These are phyloP conservation scores for Cisticola juncidis DNA, from an alignment of 2,113 vertebrate species.

Conservation along the genomic window DNA sequence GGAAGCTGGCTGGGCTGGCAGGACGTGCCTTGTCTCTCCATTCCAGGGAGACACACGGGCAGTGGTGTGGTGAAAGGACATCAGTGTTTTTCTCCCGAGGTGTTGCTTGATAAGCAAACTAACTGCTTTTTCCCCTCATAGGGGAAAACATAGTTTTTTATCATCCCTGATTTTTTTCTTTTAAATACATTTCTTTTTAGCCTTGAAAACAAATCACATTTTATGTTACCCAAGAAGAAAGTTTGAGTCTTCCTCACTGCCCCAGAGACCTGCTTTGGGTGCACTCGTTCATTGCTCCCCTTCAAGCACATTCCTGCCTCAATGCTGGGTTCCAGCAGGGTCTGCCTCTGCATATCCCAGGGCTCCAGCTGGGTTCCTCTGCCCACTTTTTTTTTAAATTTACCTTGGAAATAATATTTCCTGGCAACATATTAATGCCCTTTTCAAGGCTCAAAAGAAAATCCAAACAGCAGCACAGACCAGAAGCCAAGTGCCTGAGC, in stretches of 20 bases:
- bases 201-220: background rate
- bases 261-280: background rate
- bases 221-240: background rate
- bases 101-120: background rate
- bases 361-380: background rate
- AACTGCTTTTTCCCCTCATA: background rate
- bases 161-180: background rate
- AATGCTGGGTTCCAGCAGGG: rapidly evolving
- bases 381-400: background rate
- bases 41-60: background rate
- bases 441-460: slow-evolving; percentile 46
- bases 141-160: background rate
- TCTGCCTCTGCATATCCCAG: background rate
- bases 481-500: background rate
- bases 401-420: slow-evolving; percentile 59
- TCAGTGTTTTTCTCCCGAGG: background rate
- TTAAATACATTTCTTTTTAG: background rate
- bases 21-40: background rate
- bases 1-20: background rate
- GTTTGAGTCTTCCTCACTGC: background rate
- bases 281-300: background rate
- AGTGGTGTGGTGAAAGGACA: background rate
- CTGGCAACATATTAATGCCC: slow-evolving; percentile 54
- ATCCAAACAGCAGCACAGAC: background rate
- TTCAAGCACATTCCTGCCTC: background rate